A percentile compares a stretch with the other conserved stretches of the same genome.
Evolutionary conservation across 2,888 invertebrate genomes (phyloP).

Genomic region (Drosophila emarginata): DNA sequence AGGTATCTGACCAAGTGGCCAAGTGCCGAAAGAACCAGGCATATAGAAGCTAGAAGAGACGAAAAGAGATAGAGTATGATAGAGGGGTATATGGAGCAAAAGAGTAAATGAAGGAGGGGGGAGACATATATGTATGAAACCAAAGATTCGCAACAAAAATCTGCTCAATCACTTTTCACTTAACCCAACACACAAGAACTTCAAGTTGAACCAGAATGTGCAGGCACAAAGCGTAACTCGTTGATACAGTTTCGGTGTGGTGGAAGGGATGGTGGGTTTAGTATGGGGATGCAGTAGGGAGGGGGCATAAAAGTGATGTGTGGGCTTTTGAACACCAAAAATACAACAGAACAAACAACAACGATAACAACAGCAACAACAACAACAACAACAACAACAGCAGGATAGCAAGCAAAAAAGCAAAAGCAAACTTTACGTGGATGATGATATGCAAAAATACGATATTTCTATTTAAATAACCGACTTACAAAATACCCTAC

Average conservation of each 20-base stretch:
- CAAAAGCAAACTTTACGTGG: conserved; percentile 71
- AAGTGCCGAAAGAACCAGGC: background rate
- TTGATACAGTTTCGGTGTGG: background rate
- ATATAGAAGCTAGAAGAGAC: background rate
- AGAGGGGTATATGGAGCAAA: background rate
- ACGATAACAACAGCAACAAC: conserved; percentile 31
- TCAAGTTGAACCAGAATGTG: conserved; percentile 56
- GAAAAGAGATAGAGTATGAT: background rate
- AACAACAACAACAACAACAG: background rate
- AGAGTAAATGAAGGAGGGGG: conserved; percentile 12
- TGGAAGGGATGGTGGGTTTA: background rate
- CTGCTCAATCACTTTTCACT: conserved; percentile 75
- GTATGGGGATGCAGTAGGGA: background rate
- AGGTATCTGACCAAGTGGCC: conserved; percentile 22
- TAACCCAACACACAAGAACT: conserved; percentile 74
- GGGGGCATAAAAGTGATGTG: conserved; percentile 66
- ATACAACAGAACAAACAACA: conserved; percentile 68
- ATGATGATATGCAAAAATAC: conserved; percentile 62
- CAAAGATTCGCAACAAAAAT: conserved; percentile 74
- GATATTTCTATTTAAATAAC: background rate
- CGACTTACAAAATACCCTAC: background rate
- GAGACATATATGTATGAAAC: too few relatives aligned
- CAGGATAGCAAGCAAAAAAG: conserved; percentile 47
- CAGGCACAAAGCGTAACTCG: conserved; percentile 9
- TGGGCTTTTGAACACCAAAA: conserved; percentile 69